Conservation (phyloP, 2,888 invertebrate genomes). For the Endotricha flammealis region DNA sequence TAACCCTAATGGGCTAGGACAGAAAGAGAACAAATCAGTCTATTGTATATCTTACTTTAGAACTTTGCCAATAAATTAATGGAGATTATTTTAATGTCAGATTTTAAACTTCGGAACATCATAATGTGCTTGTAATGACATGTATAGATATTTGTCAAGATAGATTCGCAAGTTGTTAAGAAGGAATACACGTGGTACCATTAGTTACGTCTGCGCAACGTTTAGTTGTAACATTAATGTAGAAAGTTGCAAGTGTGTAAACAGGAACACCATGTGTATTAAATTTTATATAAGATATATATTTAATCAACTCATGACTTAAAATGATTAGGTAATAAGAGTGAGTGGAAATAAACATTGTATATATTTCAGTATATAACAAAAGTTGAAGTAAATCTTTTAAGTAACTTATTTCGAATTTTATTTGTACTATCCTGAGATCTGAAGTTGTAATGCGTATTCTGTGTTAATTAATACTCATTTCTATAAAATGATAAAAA, state of each 20-base stretch:
- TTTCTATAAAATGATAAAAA: too few relatives aligned
- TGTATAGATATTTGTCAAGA: slow-evolving; percentile 17
- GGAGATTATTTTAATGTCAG: slow-evolving; percentile 29
- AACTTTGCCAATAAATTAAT: slow-evolving; percentile 35
- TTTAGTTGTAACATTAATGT: slow-evolving; percentile 48
- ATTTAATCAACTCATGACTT: slow-evolving; percentile 75
- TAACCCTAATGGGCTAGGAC: slow-evolving; percentile 27
- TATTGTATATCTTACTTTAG: slow-evolving; percentile 36
- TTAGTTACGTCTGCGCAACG: slow-evolving; percentile 46
- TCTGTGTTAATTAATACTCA: too few relatives aligned
- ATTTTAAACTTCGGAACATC: slow-evolving; percentile 8
- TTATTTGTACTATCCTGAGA: slow-evolving; percentile 73
- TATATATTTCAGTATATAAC: slow-evolving; percentile 75
- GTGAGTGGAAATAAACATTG: slow-evolving; percentile 71
- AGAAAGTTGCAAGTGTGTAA: slow-evolving; percentile 51
- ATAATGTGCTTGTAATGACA: slow-evolving; percentile 20
- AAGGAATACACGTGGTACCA: slow-evolving; percentile 54
- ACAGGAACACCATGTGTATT: slow-evolving; percentile 57
- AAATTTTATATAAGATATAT: slow-evolving; percentile 68
- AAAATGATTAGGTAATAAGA: slow-evolving; percentile 67
- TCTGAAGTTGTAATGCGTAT: slow-evolving; percentile 62
- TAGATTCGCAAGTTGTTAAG: slow-evolving; percentile 27
- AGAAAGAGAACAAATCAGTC: slow-evolving; percentile 49
- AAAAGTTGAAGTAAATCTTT: slow-evolving; percentile 73
- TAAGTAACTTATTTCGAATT: slow-evolving; percentile 69